phyloP scores from a whole-genome alignment of 2,113 vertebrate genomes.

The Sturnira hondurensis region DNA sequence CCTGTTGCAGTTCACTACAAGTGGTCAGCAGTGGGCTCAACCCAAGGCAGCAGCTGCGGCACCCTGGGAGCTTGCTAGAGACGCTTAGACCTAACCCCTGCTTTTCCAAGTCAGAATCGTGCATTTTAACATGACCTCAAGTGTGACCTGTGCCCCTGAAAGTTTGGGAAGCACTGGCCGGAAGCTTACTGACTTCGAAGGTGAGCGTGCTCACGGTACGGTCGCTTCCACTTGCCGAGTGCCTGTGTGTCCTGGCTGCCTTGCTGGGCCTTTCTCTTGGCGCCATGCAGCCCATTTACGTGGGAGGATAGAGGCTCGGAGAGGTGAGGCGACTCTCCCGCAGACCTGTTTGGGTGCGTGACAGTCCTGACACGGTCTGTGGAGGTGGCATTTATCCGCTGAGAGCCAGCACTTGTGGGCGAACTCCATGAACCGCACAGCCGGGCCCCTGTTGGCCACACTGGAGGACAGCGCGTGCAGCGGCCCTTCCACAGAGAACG shows the following conservation, averaged over 20 bases:
- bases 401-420: not conserved
- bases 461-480: not conserved
- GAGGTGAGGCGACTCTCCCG: not conserved
- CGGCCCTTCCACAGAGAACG: not conserved
- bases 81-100: not conserved
- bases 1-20: not conserved
- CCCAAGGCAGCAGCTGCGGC: not conserved
- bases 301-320: not conserved
- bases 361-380: not conserved
- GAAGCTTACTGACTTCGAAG: not conserved
- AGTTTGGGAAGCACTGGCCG: not conserved
- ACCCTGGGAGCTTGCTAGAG: not conserved
- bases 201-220: fast-evolving
- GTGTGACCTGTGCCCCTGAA: not conserved
- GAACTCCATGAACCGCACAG: not conserved
- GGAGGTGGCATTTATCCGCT: not conserved
- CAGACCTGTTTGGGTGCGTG: not conserved
- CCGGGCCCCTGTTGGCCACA: not conserved
- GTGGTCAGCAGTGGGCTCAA: not conserved
- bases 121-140: not conserved
- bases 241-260: not conserved
- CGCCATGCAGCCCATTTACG: not conserved
- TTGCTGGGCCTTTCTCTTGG: not conserved
- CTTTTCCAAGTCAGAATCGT: not conserved
- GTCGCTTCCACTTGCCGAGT: not conserved